Percentiles rank a stretch among this genome's conserved stretches.
phyloP scores from a whole-genome alignment of 1,140 invertebrate species.

The Cyclargus thomasi region DNA sequence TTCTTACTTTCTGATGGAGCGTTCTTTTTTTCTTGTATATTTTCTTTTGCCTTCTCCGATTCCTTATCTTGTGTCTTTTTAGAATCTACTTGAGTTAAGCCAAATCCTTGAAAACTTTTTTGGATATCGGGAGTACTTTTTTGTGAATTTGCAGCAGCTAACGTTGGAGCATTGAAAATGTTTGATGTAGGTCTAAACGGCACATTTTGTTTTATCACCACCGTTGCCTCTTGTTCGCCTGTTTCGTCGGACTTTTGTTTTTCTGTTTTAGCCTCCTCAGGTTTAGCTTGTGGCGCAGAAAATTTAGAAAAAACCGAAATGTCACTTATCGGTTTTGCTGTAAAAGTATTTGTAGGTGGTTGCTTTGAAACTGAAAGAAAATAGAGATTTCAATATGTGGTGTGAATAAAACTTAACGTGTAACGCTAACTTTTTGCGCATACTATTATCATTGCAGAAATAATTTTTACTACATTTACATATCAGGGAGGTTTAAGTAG shows the following conservation, averaged over 20 bases:
- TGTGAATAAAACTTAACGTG: too few relatives aligned
- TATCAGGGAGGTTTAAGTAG: too few relatives aligned
- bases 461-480: too few relatives aligned
- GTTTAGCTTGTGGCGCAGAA: slow-evolving; percentile 9
- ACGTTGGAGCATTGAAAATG: background rate
- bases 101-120: slow-evolving; percentile 32
- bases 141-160: background rate
- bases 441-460: too few relatives aligned
- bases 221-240: slow-evolving; percentile 42
- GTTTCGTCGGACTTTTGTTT: slow-evolving; percentile 44
- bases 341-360: slow-evolving; percentile 25
- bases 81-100: slow-evolving; percentile 32
- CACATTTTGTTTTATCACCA: slow-evolving; percentile 32
- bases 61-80: slow-evolving; percentile 43
- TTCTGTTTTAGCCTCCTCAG: background rate
- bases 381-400: background rate
- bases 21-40: slow-evolving; percentile 19
- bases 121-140: slow-evolving; percentile 48
- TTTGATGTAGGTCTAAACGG: background rate
- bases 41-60: slow-evolving; percentile 30
- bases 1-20: slow-evolving; percentile 33
- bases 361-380: slow-evolving; percentile 34
- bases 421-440: too few relatives aligned
- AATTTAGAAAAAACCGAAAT: slow-evolving; percentile 29
- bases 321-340: slow-evolving; percentile 26